Evolutionary conservation across 2,888 invertebrate genomes (phyloP), one percentile per base, ranked within the genome.

Genomic region (Geotrupes spiniger): DNA sequence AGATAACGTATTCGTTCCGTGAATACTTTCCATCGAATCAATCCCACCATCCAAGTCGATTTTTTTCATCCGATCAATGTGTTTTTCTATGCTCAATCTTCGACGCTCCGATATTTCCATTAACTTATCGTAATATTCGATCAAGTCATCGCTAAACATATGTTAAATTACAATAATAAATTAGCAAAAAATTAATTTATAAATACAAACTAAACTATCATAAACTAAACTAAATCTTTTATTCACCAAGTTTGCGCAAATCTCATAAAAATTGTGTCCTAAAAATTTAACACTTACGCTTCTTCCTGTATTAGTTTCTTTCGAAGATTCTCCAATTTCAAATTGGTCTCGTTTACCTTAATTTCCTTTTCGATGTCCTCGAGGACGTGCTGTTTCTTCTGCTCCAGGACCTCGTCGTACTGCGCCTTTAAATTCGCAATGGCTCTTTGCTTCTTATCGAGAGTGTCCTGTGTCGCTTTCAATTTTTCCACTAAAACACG

Each of bases 71-170:
- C 45, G 52, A 49, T 65, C 62, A 2, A 67, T 61, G 36, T 68
- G 63, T 25, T 58, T 61, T 40, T 66, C 63, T 6, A 70, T 66
- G 56, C 62, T 61, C 26, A 69, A 51, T 67, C 68, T 62, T 49
- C 79, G 77, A 56, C 76, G 78, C 49, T 82, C 81, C 0, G 80
- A 78, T 59, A 79, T 78, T 64, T 77, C 76, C 27, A 78, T 80
- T 31, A 85, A 63, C 60, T 81, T 78, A n/a, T 80, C 76, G 59
- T 85, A 85, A 64, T 84, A 83, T 58, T 79, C 78, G 61, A 81
- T 75, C 57, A 83, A 76, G 67, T 79, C 78, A 47, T 74, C 74
- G 36, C 83, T 84, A 57, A 26, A 75, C n/a, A n/a, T n/a, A n/a
- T n/a, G n/a, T n/a, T n/a, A n/a, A n/a, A n/a, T n/a, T n/a, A n/a